Base-by-base conservation (phyloP, 2,113 vertebrate species). In the Motacilla tschutschensis region DNA sequence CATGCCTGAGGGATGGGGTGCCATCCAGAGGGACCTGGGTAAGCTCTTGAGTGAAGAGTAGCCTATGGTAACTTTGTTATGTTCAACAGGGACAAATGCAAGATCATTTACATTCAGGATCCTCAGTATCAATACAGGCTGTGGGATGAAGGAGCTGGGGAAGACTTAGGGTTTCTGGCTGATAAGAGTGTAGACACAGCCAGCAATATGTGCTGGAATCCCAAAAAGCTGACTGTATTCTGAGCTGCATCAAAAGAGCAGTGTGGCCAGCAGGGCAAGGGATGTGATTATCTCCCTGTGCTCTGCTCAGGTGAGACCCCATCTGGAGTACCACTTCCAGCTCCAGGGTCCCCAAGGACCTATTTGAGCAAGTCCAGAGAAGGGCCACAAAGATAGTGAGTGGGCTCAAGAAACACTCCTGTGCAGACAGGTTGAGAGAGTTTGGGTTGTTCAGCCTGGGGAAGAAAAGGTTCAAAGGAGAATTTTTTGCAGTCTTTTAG, bases 141-240 rank as follows among this genome's bases (percentile, higher is more conserved):
- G 20, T 25, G 12, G 20, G 26, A 43, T 44, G n/a, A 64, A 63
- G 59, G 20, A 64, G 12, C 16, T 64, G 16, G 2, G 38, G 26
- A 36, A 44, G 48, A 25, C 20, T 36, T 36, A 12, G 26, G 8
- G 2, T 24, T 53, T 64, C 20, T 77, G n/a, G 13, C 8, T 14
- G 15, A 36, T 36, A 9, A 43, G 26, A 53, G 26, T 26, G 5
- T 35, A 22, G 47, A 19, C 31, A 29, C 15, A 35, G 12, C 9
- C 38, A 36, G 31, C 11, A 63, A 24, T 7, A 17, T 24, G 25
- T 43, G 31, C 31, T 31, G 47, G 38, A 35, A 76, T 53, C 16
- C 25, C 40, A 53, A 12, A 64, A 76, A 64, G 10, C 4, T 0
- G 0, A 12, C 8, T 44, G 12, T 31, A 44, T 25, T 21, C n/a